Conservation (phyloP, 2,797 vertebrate species). For the Alectoris magna region DNA sequence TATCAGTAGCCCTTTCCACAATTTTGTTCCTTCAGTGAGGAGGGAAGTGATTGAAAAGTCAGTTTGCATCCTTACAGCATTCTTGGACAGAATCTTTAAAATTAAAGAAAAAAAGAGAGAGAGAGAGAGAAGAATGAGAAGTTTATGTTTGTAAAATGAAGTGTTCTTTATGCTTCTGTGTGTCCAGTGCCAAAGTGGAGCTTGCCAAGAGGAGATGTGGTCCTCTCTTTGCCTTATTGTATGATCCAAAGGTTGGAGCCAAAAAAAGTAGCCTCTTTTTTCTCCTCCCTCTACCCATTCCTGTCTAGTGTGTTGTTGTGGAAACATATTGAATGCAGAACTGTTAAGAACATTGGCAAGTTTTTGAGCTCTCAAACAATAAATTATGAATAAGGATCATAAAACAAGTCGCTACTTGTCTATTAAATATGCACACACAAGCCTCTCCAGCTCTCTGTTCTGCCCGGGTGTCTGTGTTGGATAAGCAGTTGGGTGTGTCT, state of each 20-base stretch:
- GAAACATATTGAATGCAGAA: not conserved
- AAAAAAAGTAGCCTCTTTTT: not conserved
- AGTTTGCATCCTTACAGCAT: not conserved
- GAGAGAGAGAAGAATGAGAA: not conserved
- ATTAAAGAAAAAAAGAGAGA: not conserved
- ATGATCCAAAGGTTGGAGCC: not conserved
- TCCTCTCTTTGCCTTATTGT: not conserved
- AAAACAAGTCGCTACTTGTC: not conserved
- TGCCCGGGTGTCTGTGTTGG: not conserved
- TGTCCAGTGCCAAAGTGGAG: not conserved
- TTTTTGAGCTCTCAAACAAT: not conserved
- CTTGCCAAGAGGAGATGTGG: not conserved
- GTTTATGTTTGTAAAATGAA: conserved; percentile 8
- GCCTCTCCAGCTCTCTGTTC: not conserved
- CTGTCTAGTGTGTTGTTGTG: not conserved
- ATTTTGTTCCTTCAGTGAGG: not conserved
- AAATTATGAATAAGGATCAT: not conserved
- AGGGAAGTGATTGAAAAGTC: conserved; percentile 22
- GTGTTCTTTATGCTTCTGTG: not conserved
- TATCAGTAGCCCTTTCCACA: conserved; percentile 21
- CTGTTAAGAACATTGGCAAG: not conserved
- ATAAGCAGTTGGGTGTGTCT: not conserved
- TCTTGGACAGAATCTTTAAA: conserved; percentile 18
- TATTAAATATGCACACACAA: not conserved
- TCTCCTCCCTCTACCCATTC: not conserved